These are phyloP conservation scores for Gnathonemus longibarbis DNA, from an alignment of 2,113 vertebrate genomes.

Conservation along the genomic window DNA sequence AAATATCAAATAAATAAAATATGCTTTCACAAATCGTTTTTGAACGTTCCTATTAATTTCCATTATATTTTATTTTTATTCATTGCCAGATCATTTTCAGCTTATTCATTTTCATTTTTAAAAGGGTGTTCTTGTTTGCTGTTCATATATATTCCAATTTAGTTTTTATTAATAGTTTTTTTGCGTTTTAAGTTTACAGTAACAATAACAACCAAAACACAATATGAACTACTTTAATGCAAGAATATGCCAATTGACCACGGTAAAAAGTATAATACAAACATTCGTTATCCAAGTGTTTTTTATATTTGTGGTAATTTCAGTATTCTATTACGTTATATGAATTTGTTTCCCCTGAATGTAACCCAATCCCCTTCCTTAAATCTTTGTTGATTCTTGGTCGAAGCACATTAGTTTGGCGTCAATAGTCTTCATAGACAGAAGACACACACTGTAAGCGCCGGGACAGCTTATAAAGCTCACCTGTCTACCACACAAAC, in stretches of 20 bases:
- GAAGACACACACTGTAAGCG: background rate
- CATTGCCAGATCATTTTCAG: too few relatives aligned
- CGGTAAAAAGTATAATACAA: background rate
- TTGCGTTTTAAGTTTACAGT: background rate
- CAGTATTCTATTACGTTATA: background rate
- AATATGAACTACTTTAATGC: background rate
- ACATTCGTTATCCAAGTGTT: background rate
- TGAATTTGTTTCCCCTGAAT: background rate
- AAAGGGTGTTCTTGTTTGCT: background rate
- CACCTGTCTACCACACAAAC: background rate
- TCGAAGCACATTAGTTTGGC: background rate
- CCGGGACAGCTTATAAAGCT: background rate
- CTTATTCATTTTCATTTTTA: background rate
- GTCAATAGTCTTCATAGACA: background rate
- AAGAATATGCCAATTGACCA: background rate
- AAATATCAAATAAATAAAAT: background rate
- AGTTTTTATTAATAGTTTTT: background rate
- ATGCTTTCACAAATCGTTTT: background rate
- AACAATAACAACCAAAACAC: background rate
- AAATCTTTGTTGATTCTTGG: background rate
- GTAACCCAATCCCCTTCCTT: background rate
- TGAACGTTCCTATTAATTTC: background rate
- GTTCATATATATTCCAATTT: background rate
- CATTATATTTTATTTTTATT: background rate
- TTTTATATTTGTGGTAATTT: background rate